Base-by-base conservation (phyloP, 2,888 invertebrate genomes). In the Tiliacea citrago region DNA sequence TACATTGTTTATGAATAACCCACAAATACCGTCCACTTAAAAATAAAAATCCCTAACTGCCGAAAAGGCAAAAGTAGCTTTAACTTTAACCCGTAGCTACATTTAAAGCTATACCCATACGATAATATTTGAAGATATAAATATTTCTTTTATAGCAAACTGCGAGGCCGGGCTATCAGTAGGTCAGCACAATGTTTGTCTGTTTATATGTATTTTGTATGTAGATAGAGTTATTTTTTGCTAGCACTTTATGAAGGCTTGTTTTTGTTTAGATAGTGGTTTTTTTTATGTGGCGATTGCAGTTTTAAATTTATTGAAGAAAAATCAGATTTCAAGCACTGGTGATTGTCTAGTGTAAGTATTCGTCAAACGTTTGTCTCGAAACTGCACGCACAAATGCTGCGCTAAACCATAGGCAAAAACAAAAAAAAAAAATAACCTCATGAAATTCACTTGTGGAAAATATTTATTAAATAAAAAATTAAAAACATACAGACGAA, bases 141-240 rank as follows among this genome's bases (percentile, higher is more conserved):
- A 86, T 72, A 83, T 90, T 95, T 94, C 93, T 92, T 94, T 97
- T 97, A 96, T 97, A 98, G 98, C 97, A 98, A 97, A 97, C 98
- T 98, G 91, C 98, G 97, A 95, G 98, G 98, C 97, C 98, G 98
- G 97, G 97, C 97, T 96, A 96, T 98, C 95, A 97, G 97, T 97
- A 98, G 98, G 98, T 98, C 97, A 97, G 97, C 97, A 97, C 96
- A 83, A 45, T 81, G 77, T 86, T 91, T 90, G 84, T 89, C 86
- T 91, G 84, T 93, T 82, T 93, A 91, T 94, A 93, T 91, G 91
- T 94, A 92, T 90, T 81, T 79, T 79, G 82, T 63, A 83, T 77
- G 76, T 80, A 78, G 77, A 79, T 77, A 79, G 77, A 77, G 51
- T 80, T 73, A 84, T 88, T 90, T 84, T 86, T 91, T 91, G 91